phyloP scores from a whole-genome alignment of 2,797 vertebrate species.

The Chiloscyllium punctatum region DNA sequence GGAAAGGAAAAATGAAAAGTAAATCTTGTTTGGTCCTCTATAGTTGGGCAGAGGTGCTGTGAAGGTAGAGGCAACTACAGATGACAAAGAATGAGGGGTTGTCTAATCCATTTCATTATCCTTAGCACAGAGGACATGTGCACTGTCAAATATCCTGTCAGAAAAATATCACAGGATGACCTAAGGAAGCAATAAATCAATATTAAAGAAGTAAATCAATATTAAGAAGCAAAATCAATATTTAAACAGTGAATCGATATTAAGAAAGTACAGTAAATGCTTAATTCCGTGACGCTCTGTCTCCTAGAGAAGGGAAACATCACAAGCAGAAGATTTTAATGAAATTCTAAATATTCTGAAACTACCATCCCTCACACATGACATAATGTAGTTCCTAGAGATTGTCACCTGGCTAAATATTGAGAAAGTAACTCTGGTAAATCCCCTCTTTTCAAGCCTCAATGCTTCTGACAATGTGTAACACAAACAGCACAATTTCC shows the following conservation, averaged over 20 bases:
- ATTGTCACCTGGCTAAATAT: not conserved
- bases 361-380: not conserved
- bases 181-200: not conserved
- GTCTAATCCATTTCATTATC: not conserved
- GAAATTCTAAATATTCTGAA: not conserved
- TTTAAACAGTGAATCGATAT: not conserved
- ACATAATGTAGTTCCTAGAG: not conserved
- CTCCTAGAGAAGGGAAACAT: not conserved
- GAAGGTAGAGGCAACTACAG: not conserved
- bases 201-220: not conserved
- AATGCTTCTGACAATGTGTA: not conserved
- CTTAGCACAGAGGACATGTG: not conserved
- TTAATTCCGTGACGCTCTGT: not conserved
- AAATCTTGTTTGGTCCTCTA: not conserved
- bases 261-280: not conserved
- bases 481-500: slow-evolving; percentile 31
- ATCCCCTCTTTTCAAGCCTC: slow-evolving; percentile 27
- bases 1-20: not conserved
- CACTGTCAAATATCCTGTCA: not conserved
- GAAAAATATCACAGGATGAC: no score
- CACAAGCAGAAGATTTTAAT: not conserved
- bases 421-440: slow-evolving; percentile 4
- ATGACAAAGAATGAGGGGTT: not conserved
- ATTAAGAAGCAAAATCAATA: not conserved
- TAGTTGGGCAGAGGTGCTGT: not conserved